A percentile compares a stretch with the other conserved stretches of the same genome.
phyloP scores from a whole-genome alignment of 2,797 vertebrate genomes.

The Octomys mimax region DNA sequence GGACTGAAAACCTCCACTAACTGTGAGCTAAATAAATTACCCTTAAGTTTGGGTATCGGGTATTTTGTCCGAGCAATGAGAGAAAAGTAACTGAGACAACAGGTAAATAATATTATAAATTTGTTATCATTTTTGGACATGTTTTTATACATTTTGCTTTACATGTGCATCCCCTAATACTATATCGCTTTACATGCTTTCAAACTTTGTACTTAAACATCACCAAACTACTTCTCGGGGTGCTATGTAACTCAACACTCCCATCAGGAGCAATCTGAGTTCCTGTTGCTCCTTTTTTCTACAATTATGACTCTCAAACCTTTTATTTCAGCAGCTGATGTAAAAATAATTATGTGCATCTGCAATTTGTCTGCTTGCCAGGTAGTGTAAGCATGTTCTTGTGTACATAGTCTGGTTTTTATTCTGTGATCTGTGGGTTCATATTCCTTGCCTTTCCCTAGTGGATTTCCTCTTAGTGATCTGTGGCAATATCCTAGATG shows the following conservation, averaged over 20 bases:
- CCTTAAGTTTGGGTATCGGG: no score
- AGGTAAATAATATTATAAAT: neutral
- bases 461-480: neutral
- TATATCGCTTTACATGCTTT: neutral
- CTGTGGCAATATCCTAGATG: neutral
- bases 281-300: neutral
- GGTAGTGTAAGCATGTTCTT: neutral
- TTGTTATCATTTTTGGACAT: neutral
- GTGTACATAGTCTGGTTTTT: neutral
- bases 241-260: neutral
- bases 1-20: no score
- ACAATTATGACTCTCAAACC: neutral
- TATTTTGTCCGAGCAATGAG: no score
- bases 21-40: no score
- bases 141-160: neutral
- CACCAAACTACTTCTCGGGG: neutral
- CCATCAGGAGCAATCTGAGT: neutral
- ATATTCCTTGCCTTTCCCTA: neutral
- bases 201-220: neutral
- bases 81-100: no score
- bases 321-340: slow-evolving; percentile 33
- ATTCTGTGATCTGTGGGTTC: neutral
- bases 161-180: neutral
- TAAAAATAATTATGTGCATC: slow-evolving; percentile 17
- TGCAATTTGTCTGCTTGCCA: neutral